Percentiles rank a stretch among this genome's conserved stretches.
These are phyloP conservation scores for Heterocephalus glaber DNA, from an alignment of 2,113 vertebrate genomes.

Conservation along the genomic window DNA sequence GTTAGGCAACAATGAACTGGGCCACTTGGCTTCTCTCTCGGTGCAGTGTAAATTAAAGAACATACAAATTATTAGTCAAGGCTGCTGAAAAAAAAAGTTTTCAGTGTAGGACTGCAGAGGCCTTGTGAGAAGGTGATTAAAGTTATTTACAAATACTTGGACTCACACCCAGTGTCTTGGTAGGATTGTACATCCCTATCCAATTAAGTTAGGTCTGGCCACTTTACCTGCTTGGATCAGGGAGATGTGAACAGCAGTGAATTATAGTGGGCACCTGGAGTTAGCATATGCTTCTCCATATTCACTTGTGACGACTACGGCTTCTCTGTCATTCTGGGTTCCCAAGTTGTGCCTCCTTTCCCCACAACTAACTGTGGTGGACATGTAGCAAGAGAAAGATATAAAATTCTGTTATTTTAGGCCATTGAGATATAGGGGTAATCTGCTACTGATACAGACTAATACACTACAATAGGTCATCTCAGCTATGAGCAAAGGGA, in stretches of 20 bases:
- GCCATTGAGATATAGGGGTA: neutral
- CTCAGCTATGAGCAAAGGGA: neutral
- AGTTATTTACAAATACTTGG: neutral
- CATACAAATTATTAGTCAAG: neutral
- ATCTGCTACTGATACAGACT: constrained; percentile 10
- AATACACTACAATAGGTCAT: neutral
- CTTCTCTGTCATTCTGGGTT: constrained; percentile 15
- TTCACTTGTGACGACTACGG: constrained; percentile 29
- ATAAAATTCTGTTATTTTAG: neutral
- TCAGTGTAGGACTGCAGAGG: neutral
- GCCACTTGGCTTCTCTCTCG: neutral
- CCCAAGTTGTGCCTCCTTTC: neutral
- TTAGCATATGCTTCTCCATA: neutral
- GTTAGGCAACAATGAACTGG: neutral
- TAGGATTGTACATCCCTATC: neutral
- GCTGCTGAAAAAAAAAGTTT: constrained; percentile 7
- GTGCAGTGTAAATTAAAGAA: neutral
- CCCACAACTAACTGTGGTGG: neutral
- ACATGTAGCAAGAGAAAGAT: neutral
- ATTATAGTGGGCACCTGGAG: neutral
- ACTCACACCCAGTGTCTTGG: neutral
- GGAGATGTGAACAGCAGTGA: constrained; percentile 13
- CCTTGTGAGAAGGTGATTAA: neutral
- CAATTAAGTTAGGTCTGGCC: neutral
- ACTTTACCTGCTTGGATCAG: constrained; percentile 10